phyloP scores from a whole-genome alignment of 1,140 invertebrate genomes.

The Dreissena rostriformis region DNA sequence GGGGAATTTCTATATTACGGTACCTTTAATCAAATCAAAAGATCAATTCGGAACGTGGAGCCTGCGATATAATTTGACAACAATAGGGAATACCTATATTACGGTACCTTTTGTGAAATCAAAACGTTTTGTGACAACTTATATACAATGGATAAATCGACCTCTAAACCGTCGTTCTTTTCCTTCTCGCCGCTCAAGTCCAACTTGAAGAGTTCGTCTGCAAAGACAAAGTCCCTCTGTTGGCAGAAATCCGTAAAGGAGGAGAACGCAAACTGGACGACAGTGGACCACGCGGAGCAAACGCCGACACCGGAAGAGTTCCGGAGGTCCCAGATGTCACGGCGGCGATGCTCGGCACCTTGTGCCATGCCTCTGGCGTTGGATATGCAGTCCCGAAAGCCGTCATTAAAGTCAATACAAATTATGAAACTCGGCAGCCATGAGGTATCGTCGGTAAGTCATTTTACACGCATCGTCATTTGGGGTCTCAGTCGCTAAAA shows the following conservation, averaged over 20 bases:
- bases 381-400: conserved; percentile 31
- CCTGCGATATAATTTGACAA: too few species aligned
- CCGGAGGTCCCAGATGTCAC: background rate
- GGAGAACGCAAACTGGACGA: conserved; percentile 45
- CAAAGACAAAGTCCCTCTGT: conserved; percentile 41
- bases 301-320: conserved; percentile 21
- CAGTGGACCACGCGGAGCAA: conserved; percentile 4
- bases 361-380: conserved; percentile 22
- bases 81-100: too few species aligned
- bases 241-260: conserved; percentile 55
- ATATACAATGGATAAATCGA: conserved; percentile 39
- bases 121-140: too few species aligned
- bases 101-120: too few species aligned
- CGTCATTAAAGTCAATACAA: conserved; percentile 43
- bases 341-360: conserved; percentile 39
- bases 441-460: conserved; percentile 49
- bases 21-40: too few species aligned
- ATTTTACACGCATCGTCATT: background rate
- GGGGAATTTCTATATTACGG: too few species aligned
- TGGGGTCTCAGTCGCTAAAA: too few species aligned
- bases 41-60: too few species aligned
- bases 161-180: conserved; percentile 36
- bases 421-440: conserved; percentile 54
- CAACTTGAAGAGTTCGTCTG: conserved; percentile 46
- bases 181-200: conserved; percentile 54